Evolutionary conservation across 2,888 invertebrate genomes (phyloP).

Genomic region (Tipula confusa): DNA sequence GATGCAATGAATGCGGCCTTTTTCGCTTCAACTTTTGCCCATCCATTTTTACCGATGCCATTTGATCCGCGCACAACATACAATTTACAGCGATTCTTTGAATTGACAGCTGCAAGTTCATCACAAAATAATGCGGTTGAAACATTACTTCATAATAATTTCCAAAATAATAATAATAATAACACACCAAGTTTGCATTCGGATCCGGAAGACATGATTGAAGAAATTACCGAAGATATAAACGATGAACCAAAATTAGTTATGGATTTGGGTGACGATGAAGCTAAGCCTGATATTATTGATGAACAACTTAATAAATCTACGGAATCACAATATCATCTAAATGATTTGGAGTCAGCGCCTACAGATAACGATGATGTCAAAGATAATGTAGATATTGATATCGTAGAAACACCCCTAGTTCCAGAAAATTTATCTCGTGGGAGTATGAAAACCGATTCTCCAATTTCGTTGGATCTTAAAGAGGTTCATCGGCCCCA

Average conservation of each 20-base stretch:
- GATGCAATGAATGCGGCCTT: slow-evolving; percentile 59
- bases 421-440: slow-evolving; percentile 47
- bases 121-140: slow-evolving; percentile 35
- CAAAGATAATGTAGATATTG: neutral
- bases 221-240: slow-evolving; percentile 59
- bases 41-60: slow-evolving; percentile 47
- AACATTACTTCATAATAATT: slow-evolving; percentile 33
- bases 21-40: slow-evolving; percentile 49
- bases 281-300: slow-evolving; percentile 49
- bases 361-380: neutral
- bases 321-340: slow-evolving; percentile 38
- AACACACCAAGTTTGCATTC: slow-evolving; percentile 40
- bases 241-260: slow-evolving; percentile 58
- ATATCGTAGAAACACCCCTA: slow-evolving; percentile 54
- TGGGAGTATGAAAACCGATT: neutral
- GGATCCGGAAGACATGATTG: slow-evolving; percentile 59
- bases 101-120: slow-evolving; percentile 46
- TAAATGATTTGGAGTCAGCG: slow-evolving; percentile 40
- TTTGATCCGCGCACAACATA: slow-evolving; percentile 48
- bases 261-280: slow-evolving; percentile 64
- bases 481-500: neutral
- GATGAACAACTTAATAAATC: neutral
- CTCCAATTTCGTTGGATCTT: neutral
- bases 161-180: slow-evolving; percentile 33
- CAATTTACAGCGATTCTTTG: slow-evolving; percentile 47